phyloP scores from a whole-genome alignment of 2,797 vertebrate genomes.

The Hapalemur alaotrensis region DNA sequence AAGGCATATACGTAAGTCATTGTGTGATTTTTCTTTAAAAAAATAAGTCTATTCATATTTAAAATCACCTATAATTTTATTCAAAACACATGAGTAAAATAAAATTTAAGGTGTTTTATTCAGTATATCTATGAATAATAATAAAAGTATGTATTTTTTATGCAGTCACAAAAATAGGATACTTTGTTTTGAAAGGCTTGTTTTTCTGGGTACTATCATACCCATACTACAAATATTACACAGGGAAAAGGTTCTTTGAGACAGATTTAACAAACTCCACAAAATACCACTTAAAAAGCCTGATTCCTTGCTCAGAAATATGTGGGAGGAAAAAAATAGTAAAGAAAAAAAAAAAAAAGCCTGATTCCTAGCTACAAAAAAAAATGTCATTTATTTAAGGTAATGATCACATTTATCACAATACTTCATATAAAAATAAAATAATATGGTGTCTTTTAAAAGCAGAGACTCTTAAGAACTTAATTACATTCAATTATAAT shows the following conservation, averaged over 20 bases:
- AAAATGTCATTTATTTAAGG: background rate
- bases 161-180: background rate
- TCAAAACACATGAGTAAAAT: slow-evolving; percentile 6
- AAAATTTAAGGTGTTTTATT: background rate
- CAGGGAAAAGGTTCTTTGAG: slow-evolving; percentile 1
- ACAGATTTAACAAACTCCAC: slow-evolving; percentile 23
- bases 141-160: background rate
- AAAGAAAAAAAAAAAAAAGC: background rate
- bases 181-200: background rate
- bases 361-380: background rate
- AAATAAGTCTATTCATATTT: background rate
- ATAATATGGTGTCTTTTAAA: background rate
- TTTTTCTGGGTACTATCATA: background rate
- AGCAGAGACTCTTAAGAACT: background rate
- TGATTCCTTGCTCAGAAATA: background rate
- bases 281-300: slow-evolving; percentile 36
- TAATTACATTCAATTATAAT: background rate
- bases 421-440: slow-evolving; percentile 8
- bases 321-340: no score
- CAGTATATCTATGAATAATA: background rate
- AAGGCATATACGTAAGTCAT: background rate
- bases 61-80: slow-evolving; percentile 26
- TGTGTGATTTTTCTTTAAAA: background rate
- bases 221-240: background rate
- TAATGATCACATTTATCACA: background rate